Evolutionary conservation across 2,888 invertebrate species (phyloP).

Genomic region (Torymus auratus): DNA sequence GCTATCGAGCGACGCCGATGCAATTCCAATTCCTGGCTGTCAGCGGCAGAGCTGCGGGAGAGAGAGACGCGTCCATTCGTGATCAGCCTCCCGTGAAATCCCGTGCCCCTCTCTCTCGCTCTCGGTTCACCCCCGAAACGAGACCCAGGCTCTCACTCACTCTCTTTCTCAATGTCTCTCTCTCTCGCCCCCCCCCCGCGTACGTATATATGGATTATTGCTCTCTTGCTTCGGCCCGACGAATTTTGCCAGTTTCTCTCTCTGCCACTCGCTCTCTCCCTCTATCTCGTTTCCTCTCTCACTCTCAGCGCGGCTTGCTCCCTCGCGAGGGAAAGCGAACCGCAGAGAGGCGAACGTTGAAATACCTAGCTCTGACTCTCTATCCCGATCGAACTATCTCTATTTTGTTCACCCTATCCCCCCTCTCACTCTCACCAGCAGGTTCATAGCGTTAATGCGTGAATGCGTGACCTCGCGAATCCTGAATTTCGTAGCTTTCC

Average conservation of each 20-base stretch:
- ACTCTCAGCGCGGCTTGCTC: neutral
- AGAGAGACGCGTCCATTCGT: conserved; percentile 74
- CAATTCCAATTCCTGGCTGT: conserved; percentile 77
- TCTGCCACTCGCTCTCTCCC: conserved; percentile 1
- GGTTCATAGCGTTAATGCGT: conserved; percentile 66
- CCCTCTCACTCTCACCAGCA: conserved; percentile 36
- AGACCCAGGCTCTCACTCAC: conserved; percentile 34
- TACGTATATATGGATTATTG: conserved; percentile 54
- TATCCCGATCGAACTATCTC: conserved; percentile 43
- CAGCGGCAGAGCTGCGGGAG: conserved; percentile 76
- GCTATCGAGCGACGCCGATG: conserved; percentile 77
- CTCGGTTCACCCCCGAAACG: conserved; percentile 43
- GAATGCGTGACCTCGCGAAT: conserved; percentile 65
- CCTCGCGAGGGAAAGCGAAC: conserved; percentile 14
- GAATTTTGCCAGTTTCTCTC: conserved; percentile 35
- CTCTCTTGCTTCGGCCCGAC: conserved; percentile 47
- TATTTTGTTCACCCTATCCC: conserved; percentile 1
- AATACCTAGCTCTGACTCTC: conserved; percentile 43
- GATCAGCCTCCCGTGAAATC: conserved; percentile 76
- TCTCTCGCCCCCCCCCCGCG: neutral
- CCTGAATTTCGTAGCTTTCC: conserved; percentile 54
- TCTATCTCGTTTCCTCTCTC: neutral
- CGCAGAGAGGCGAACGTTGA: conserved; percentile 38
- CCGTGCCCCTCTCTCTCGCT: conserved; percentile 66
- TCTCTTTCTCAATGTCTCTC: conserved; percentile 44